These are phyloP conservation scores for Hymenochirus boettgeri DNA, from an alignment of 2,113 vertebrate genomes.

Conservation along the genomic window DNA sequence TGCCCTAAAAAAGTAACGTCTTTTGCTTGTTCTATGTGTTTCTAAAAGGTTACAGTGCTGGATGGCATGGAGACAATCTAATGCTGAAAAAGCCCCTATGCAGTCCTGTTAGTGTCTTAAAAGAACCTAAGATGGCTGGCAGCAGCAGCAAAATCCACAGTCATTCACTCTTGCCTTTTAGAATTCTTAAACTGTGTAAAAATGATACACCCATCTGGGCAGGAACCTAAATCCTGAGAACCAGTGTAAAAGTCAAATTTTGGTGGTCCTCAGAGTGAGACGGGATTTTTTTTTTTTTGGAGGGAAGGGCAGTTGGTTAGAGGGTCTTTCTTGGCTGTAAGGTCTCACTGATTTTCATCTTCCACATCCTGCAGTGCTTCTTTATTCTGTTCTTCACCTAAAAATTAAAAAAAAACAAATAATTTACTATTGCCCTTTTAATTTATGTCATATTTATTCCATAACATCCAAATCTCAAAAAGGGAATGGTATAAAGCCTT, in stretches of 20 bases:
- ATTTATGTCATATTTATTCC: no score
- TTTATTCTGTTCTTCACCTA: conserved; percentile 94
- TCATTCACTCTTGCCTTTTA: conserved; percentile 87
- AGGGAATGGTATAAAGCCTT: no score
- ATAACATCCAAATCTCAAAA: no score
- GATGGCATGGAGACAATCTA: conserved; percentile 10
- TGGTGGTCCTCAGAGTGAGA: conserved; percentile 53
- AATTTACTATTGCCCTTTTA: no score
- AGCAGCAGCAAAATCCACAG: conserved; percentile 86
- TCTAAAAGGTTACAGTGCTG: neutral
- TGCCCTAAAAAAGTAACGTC: neutral
- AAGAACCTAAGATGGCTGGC: conserved; percentile 3
- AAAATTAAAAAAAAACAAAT: no score
- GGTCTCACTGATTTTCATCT: conserved; percentile 95
- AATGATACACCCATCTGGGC: conserved; percentile 64
- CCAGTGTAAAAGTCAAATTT: conserved; percentile 77
- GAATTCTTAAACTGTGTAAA: conserved; percentile 79
- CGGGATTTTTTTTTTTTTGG: conserved; percentile 50
- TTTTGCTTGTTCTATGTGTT: neutral
- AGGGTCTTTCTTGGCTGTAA: conserved; percentile 88
- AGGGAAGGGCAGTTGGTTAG: conserved; percentile 66
- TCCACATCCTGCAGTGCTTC: conserved; percentile 97
- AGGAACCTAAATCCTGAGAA: conserved; percentile 76
- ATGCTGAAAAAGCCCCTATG: neutral
- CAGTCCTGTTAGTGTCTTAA: conserved; percentile 10